These are phyloP conservation scores for Fukomys damarensis DNA, from an alignment of 2,113 vertebrate genomes.

Conservation along the genomic window DNA sequence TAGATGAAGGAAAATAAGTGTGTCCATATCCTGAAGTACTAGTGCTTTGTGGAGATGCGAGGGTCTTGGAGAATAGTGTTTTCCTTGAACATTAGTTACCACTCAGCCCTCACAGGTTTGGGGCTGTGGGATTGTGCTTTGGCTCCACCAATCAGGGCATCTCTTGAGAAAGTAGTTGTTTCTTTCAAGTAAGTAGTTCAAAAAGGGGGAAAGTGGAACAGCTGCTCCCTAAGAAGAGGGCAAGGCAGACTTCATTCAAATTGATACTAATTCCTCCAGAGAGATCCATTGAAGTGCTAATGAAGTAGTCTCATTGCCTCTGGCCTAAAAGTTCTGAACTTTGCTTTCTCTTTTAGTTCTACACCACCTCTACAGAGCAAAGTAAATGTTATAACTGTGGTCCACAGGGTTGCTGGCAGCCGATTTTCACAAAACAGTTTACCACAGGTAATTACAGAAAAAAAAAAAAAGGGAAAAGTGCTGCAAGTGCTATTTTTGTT, in stretches of 20 bases:
- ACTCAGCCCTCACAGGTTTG: neutral
- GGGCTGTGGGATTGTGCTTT: neutral
- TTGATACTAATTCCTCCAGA: conserved; percentile 65
- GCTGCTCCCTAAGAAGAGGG: conserved; percentile 4
- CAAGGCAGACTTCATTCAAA: conserved; percentile 40
- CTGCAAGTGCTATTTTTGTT: neutral
- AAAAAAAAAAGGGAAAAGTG: rapidly evolving
- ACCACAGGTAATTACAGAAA: neutral
- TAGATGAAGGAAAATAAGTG: neutral
- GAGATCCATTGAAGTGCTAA: conserved; percentile 67
- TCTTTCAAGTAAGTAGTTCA: conserved; percentile 57
- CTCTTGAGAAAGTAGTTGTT: conserved; percentile 31
- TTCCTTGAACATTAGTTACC: neutral
- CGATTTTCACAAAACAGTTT: neutral
- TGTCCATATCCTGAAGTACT: neutral
- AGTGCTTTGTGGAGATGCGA: neutral
- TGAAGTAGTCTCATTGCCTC: neutral
- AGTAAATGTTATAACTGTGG: neutral
- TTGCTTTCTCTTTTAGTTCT: neutral
- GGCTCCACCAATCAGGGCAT: neutral
- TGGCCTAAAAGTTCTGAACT: conserved; percentile 59
- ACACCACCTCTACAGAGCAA: neutral
- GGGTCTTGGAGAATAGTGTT: neutral
- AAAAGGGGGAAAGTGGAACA: conserved; percentile 41
- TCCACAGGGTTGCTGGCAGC: neutral